Evolutionary conservation across 2,888 invertebrate species (phyloP).

Genomic region (Rhamnusium bicolor): DNA sequence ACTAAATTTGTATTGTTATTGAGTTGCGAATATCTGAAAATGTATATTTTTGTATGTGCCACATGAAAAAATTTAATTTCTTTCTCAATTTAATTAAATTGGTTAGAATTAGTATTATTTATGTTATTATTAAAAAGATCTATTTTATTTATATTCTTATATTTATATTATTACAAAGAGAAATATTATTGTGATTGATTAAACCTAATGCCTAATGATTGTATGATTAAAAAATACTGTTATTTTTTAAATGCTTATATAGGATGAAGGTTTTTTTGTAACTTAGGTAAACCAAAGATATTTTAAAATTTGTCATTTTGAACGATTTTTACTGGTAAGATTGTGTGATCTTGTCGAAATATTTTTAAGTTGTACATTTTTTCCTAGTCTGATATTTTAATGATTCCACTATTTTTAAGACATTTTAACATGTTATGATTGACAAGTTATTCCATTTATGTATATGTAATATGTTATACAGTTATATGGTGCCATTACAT

Average conservation of each 20-base stretch:
- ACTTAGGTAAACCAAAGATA: conserved; percentile 59
- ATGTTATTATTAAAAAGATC: conserved; percentile 41
- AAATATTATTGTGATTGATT: conserved; percentile 40
- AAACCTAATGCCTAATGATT: conserved; percentile 23
- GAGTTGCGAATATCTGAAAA: conserved; percentile 14
- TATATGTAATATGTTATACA: conserved; percentile 51
- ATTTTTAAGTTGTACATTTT: conserved; percentile 54
- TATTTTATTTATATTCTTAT: conserved; percentile 39
- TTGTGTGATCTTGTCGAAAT: conserved; percentile 55
- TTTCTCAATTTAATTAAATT: conserved; percentile 24
- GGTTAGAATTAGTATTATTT: conserved; percentile 45
- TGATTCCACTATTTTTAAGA: conserved; percentile 55
- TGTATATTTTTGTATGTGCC: conserved; percentile 31
- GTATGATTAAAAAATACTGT: conserved; percentile 21
- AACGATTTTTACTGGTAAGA: conserved; percentile 40
- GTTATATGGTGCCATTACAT: conserved; percentile 64
- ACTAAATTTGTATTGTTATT: not conserved
- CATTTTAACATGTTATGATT: conserved; percentile 54
- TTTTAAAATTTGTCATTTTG: conserved; percentile 44
- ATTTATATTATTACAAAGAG: conserved; percentile 35
- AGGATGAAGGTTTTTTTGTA: conserved; percentile 37
- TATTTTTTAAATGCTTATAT: conserved; percentile 39
- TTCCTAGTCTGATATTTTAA: conserved; percentile 63
- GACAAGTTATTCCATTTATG: conserved; percentile 52
- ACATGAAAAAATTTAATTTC: conserved; percentile 21